Percentiles rank a stretch among this genome's conserved stretches.
phyloP scores from a whole-genome alignment of 2,888 invertebrate species.

The Acanthosepion lycidas region DNA sequence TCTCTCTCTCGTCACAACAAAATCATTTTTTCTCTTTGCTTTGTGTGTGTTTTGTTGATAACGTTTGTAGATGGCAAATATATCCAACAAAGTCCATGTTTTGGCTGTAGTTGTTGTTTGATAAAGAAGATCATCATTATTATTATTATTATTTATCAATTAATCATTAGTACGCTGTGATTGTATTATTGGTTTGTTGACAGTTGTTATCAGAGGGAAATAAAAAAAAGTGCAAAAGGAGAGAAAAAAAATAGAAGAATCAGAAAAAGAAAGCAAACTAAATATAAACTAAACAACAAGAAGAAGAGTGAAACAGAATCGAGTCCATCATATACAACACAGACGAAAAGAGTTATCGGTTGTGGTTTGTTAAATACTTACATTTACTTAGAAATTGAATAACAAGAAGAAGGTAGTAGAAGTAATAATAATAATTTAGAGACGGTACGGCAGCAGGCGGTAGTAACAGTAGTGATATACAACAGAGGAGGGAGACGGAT shows the following conservation, averaged over 20 bases:
- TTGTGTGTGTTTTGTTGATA: not conserved
- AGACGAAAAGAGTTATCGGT: not conserved
- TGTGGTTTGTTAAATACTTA: not conserved
- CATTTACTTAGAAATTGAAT: not conserved
- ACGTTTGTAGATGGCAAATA: not conserved
- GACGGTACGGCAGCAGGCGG: not conserved
- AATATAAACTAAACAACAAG: not conserved
- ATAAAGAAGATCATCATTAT: not conserved
- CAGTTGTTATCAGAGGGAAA: not conserved
- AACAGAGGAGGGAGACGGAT: constrained; percentile 18
- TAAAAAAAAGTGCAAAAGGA: not conserved
- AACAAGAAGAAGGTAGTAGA: not conserved
- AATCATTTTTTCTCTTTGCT: not conserved
- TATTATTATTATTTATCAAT: not conserved
- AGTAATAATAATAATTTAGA: not conserved
- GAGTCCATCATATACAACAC: not conserved
- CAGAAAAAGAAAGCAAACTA: not conserved
- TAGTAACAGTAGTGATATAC: not conserved
- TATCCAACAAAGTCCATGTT: not conserved
- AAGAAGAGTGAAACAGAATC: not conserved
- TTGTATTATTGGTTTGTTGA: not conserved
- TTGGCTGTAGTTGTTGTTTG: not conserved
- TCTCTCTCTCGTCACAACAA: not conserved
- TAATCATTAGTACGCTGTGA: not conserved
- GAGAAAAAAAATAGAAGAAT: not conserved